Evolutionary conservation across 2,797 vertebrate species (phyloP).

Genomic region (Spondyliosoma cantharus): DNA sequence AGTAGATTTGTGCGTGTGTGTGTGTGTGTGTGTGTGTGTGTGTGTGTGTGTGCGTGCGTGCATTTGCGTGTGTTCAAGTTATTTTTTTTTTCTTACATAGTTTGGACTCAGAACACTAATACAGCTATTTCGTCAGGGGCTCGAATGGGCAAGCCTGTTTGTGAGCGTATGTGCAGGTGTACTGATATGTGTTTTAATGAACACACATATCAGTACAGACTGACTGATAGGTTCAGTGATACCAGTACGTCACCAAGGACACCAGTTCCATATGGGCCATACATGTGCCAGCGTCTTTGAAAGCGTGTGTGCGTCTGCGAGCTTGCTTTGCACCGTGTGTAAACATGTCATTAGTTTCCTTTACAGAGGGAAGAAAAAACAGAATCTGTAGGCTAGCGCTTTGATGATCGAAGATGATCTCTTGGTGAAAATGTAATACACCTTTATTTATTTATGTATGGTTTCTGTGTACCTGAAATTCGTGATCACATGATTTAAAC

Average conservation of each 20-base stretch:
- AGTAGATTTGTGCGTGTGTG: neutral
- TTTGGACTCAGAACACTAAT: constrained; percentile 26
- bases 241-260: neutral
- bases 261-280: no score
- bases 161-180: neutral
- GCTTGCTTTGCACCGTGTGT: no score
- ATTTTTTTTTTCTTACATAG: constrained; percentile 24
- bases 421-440: neutral
- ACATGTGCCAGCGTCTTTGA: neutral
- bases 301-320: no score
- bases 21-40: neutral
- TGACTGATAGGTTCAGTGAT: neutral
- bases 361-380: neutral
- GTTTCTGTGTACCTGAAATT: neutral
- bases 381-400: no score
- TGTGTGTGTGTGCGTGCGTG: neutral
- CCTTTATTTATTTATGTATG: neutral
- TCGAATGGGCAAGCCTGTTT: constrained; percentile 2
- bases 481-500: no score
- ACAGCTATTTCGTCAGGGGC: constrained; percentile 22
- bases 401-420: neutral
- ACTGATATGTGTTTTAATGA: neutral
- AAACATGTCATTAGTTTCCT: neutral
- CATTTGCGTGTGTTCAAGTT: neutral
- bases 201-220: neutral